These are phyloP conservation scores for Coturnix japonica DNA, from an alignment of 2,113 vertebrate genomes.

Conservation along the genomic window DNA sequence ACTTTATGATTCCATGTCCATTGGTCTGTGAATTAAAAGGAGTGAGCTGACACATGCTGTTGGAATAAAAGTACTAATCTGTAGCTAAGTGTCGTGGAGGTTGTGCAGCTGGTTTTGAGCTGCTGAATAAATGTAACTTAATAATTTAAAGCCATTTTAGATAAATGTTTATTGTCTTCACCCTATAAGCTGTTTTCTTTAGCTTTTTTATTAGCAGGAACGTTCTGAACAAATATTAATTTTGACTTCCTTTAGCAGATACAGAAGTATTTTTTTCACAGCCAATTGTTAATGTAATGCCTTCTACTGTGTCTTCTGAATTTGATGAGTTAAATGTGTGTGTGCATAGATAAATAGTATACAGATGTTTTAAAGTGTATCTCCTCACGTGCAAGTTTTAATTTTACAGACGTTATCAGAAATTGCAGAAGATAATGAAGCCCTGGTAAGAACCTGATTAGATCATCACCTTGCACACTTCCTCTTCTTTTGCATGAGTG, in stretches of 20 bases:
- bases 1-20: background rate
- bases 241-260: background rate
- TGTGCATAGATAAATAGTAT: background rate
- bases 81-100: background rate
- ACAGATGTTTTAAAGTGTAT: slow-evolving; percentile 12
- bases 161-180: background rate
- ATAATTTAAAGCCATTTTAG: background rate
- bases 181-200: background rate
- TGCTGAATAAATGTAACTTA: background rate
- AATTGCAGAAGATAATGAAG: slow-evolving; percentile 99
- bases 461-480: slow-evolving; percentile 72
- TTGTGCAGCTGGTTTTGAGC: background rate
- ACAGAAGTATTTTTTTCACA: slow-evolving; percentile 14
- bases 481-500: slow-evolving; percentile 86
- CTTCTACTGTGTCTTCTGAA: background rate
- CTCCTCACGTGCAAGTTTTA: slow-evolving; percentile 87
- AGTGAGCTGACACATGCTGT: background rate
- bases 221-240: background rate
- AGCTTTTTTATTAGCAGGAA: background rate
- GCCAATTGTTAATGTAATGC: background rate
- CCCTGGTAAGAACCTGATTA: slow-evolving; percentile 92
- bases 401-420: slow-evolving; percentile 99
- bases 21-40: background rate
- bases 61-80: background rate
- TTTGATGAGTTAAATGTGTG: background rate